Evolutionary conservation across 1,140 invertebrate genomes (phyloP).

Genomic region (Helicoverpa zea): DNA sequence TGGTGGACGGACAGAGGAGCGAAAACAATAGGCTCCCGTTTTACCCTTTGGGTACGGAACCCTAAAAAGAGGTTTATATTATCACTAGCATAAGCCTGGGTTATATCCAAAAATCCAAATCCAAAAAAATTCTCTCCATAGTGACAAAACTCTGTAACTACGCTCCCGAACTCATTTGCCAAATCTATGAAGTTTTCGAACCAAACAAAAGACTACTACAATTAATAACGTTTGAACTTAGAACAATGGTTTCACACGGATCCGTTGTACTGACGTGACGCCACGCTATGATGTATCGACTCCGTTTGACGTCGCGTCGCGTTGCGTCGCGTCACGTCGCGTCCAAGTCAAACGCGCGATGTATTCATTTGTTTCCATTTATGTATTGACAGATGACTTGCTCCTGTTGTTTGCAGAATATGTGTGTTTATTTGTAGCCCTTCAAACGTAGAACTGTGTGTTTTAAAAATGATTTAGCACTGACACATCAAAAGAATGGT

Average conservation of each 20-base stretch:
- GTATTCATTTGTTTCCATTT: slow-evolving; percentile 36
- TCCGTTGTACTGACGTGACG: neutral
- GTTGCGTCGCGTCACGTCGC: neutral
- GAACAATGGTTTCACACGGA: slow-evolving; percentile 15
- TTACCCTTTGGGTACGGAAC: too few species aligned
- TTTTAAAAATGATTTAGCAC: too few species aligned
- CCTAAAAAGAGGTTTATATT: too few species aligned
- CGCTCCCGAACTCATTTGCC: neutral
- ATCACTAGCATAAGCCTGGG: too few species aligned
- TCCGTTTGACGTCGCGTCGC: neutral
- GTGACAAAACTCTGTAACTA: neutral
- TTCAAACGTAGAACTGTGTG: neutral
- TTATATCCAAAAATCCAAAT: too few species aligned
- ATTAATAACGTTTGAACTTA: slow-evolving; percentile 16
- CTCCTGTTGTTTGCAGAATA: neutral
- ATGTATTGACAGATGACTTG: neutral
- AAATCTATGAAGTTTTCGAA: neutral
- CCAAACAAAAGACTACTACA: neutral
- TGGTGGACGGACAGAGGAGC: too few species aligned
- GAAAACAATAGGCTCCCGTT: too few species aligned
- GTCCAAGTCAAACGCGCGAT: slow-evolving; percentile 13
- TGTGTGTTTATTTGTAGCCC: neutral
- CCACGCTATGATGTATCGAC: slow-evolving; percentile 35
- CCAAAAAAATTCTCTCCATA: too few species aligned
- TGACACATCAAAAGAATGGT: too few species aligned